Conservation (phyloP, 2,888 invertebrate species). For the Ichneumon xanthorius region DNA sequence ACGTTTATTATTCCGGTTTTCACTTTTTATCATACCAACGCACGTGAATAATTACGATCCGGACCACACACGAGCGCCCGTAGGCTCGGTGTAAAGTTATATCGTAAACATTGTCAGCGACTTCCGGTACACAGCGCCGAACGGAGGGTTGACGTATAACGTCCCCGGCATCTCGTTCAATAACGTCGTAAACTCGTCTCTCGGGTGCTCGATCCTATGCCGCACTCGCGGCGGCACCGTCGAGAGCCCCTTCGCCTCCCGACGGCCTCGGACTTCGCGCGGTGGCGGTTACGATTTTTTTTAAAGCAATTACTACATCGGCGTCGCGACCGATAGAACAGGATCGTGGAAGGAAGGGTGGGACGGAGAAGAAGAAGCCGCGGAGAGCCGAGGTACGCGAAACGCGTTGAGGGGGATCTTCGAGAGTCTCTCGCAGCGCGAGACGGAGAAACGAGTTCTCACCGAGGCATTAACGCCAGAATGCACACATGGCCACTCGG, state of each 20-base stretch:
- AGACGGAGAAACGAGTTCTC: slow-evolving; percentile 74
- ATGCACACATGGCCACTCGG: slow-evolving; percentile 30
- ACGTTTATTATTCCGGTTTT: neutral
- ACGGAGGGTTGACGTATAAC: slow-evolving; percentile 13
- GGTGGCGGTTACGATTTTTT: slow-evolving; percentile 52
- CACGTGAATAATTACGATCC: slow-evolving; percentile 9
- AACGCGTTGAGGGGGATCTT: slow-evolving; percentile 26
- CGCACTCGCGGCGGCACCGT: slow-evolving; percentile 13
- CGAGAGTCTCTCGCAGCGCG: slow-evolving; percentile 23
- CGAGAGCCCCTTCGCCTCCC: slow-evolving; percentile 15
- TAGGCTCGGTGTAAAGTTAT: slow-evolving; percentile 1
- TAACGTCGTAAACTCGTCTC: slow-evolving; percentile 58
- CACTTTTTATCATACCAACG: neutral
- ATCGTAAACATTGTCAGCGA: slow-evolving; percentile 24
- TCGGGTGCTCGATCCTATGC: slow-evolving; percentile 39
- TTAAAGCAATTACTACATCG: slow-evolving; percentile 49
- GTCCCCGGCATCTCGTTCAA: slow-evolving; percentile 39
- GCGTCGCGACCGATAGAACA: slow-evolving; percentile 31
- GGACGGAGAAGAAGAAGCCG: slow-evolving; percentile 5
- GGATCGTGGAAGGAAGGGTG: slow-evolving; percentile 35
- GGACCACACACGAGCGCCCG: slow-evolving; percentile 12
- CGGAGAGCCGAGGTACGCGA: slow-evolving; percentile 26
- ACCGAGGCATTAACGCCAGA: slow-evolving; percentile 58
- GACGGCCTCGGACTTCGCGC: slow-evolving; percentile 25
- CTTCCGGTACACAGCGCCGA: slow-evolving; percentile 9